Conservation (phyloP, 2,113 vertebrate species). For the Salvelinus namaycush region DNA sequence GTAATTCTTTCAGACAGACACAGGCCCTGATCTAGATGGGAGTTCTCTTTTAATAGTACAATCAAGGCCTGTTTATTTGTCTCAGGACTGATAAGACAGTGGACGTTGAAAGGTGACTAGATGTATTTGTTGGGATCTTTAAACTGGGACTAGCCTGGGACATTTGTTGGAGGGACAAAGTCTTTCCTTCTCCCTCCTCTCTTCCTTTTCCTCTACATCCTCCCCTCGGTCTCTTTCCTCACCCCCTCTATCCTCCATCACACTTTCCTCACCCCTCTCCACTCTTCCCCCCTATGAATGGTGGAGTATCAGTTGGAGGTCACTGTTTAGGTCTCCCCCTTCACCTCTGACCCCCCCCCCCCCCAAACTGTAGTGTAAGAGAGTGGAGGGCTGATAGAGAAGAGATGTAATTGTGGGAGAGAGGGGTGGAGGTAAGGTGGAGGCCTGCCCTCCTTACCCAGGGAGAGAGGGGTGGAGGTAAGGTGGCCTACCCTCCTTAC, state of each 20-base stretch:
- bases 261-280: neutral
- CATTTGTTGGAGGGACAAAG: too few relatives aligned
- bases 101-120: too few relatives aligned
- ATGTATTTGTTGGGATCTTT: too few relatives aligned
- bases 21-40: too few relatives aligned
- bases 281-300: neutral
- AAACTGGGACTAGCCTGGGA: too few relatives aligned
- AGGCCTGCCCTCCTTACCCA: conserved; percentile 25
- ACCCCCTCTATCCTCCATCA: too few relatives aligned
- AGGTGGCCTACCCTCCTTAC: neutral
- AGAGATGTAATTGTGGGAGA: conserved; percentile 55
- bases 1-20: too few relatives aligned
- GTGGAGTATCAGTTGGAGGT: neutral
- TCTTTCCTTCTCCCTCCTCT: too few relatives aligned
- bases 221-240: neutral
- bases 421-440: conserved; percentile 44
- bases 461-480: conserved; percentile 18
- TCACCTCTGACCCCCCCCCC: conserved; percentile 1
- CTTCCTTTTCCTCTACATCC: too few relatives aligned
- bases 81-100: too few relatives aligned
- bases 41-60: too few relatives aligned
- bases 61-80: too few relatives aligned
- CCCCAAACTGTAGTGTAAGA: conserved; percentile 20
- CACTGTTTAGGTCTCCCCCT: conserved; percentile 21
- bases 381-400: conserved; percentile 39